Percentiles rank a stretch among this genome's conserved stretches.
These are phyloP conservation scores for Empidonax alnorum DNA, from an alignment of 2,113 vertebrate genomes.

Conservation along the genomic window DNA sequence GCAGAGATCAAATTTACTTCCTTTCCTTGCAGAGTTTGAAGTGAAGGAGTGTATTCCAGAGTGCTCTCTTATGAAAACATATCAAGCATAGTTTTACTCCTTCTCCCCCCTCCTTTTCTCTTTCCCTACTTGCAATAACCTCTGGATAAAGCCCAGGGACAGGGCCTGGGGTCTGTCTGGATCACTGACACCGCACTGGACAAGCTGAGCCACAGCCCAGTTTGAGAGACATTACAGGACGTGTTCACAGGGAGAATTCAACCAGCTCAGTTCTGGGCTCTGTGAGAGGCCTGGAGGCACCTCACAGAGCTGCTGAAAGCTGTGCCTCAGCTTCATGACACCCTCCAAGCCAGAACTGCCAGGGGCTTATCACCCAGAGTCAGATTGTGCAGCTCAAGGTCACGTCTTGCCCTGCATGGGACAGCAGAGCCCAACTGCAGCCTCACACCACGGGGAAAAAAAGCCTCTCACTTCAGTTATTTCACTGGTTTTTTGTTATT, in stretches of 20 bases:
- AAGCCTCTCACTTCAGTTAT: not conserved
- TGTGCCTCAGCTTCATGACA: not conserved
- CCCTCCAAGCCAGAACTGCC: not conserved
- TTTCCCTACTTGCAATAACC: not conserved
- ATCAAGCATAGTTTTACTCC: not conserved
- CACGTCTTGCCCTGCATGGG: not conserved
- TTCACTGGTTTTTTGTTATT: not conserved
- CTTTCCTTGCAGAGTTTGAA: slow-evolving; percentile 13
- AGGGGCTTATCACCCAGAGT: not conserved
- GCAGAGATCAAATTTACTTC: slow-evolving; percentile 6
- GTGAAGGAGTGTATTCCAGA: not conserved
- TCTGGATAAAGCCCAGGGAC: not conserved
- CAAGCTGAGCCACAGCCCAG: not conserved
- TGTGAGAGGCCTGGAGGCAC: not conserved
- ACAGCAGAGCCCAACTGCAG: not conserved
- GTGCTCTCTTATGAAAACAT: not conserved
- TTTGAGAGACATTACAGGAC: not conserved
- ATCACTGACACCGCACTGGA: not conserved
- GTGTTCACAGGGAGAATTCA: not conserved
- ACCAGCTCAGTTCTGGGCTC: not conserved
- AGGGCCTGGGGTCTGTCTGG: not conserved
- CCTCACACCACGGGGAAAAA: too few relatives aligned
- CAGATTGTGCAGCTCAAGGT: not conserved
- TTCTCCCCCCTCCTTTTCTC: accelerated
- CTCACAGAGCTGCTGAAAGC: not conserved